phyloP scores from a whole-genome alignment of 2,113 vertebrate genomes.

The Dascyllus trimaculatus region DNA sequence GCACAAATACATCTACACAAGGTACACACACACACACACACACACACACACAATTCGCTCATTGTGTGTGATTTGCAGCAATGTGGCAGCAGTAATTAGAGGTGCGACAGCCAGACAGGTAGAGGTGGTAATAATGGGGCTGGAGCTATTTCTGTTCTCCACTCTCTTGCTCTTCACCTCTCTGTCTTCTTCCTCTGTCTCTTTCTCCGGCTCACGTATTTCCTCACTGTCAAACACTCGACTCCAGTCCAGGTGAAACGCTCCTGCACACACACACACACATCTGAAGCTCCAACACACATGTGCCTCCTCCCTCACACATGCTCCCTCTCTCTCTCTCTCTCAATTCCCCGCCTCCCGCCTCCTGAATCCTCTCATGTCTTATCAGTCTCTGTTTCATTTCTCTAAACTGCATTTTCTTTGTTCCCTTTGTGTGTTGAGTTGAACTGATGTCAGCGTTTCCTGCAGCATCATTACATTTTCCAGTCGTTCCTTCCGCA shows the following conservation, averaged over 20 bases:
- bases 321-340: neutral
- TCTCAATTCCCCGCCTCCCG: neutral
- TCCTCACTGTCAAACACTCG: constrained; percentile 33
- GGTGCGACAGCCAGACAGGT: constrained; percentile 76
- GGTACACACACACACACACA: neutral
- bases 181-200: constrained; percentile 26
- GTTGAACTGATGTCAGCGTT: constrained; percentile 39
- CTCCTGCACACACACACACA: neutral
- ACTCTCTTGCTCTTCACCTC: constrained; percentile 33
- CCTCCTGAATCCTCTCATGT: neutral
- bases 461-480: constrained; percentile 10
- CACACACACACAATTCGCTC: constrained; percentile 11
- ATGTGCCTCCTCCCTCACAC: neutral
- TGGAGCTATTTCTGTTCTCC: constrained; percentile 74
- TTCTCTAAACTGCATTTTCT: constrained; percentile 8
- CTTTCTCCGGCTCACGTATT: constrained; percentile 25
- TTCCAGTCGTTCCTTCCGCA: constrained; percentile 1
- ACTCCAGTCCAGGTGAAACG: constrained; percentile 20
- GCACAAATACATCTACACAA: constrained; percentile 12
- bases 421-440: constrained; percentile 30
- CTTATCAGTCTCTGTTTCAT: constrained; percentile 7
- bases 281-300: neutral
- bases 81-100: constrained; percentile 72
- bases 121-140: constrained; percentile 71
- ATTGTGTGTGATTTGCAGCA: constrained; percentile 59